These are phyloP conservation scores for Microcaecilia unicolor DNA, from an alignment of 2,797 vertebrate genomes.

Conservation along the genomic window DNA sequence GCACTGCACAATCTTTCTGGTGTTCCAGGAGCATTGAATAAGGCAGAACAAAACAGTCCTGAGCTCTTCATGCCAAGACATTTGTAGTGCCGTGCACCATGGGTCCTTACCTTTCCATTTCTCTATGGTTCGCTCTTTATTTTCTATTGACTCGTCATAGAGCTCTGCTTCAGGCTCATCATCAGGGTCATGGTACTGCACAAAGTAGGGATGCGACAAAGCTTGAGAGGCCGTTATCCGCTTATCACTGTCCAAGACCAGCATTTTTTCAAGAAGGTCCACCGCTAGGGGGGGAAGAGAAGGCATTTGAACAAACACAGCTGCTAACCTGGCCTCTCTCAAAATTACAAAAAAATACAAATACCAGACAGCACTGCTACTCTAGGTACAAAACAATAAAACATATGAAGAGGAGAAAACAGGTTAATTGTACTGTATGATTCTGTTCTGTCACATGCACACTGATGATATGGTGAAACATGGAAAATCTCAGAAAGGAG, in stretches of 20 bases:
- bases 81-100: too few species aligned
- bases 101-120: slow-evolving; percentile 98
- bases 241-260: slow-evolving; percentile 91
- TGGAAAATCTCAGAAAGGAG: too few species aligned
- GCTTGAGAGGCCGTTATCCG: slow-evolving; percentile 84
- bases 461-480: too few species aligned
- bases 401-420: too few species aligned
- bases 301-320: neutral
- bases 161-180: slow-evolving; percentile 86
- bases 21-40: neutral
- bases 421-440: too few species aligned
- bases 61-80: too few species aligned
- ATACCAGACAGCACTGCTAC: too few species aligned
- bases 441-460: too few species aligned
- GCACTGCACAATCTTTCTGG: neutral
- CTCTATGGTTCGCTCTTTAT: slow-evolving; percentile 83
- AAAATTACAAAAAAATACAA: too few species aligned
- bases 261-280: slow-evolving; percentile 87
- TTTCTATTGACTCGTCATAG: slow-evolving; percentile 87
- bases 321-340: too few species aligned
- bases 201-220: slow-evolving; percentile 86
- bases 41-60: too few species aligned
- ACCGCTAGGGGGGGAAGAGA: slow-evolving; percentile 60
- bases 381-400: too few species aligned
- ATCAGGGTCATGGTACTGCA: slow-evolving; percentile 91